Evolutionary conservation across 2,797 vertebrate species (phyloP), one percentile per base, ranked within the genome.

Genomic region (Gadopsis marmoratus): DNA sequence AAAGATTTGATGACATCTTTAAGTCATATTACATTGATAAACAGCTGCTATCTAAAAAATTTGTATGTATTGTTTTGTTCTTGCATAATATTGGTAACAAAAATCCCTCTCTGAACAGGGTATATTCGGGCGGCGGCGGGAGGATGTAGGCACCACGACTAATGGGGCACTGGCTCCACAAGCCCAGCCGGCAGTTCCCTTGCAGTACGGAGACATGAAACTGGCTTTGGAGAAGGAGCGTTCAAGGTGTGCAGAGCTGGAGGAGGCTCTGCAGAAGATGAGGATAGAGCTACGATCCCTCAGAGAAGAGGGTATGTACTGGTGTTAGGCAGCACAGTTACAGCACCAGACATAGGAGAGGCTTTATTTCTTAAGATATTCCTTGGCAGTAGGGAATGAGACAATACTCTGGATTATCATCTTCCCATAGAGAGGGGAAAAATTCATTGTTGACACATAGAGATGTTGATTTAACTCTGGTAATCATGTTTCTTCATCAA

Each of bases 151-250:
- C 82, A 96, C 96, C 89, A 97, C 96, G 47, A 97, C 97, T 89
- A 95, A 95, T 4, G 94, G 93, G 1, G 93, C 93, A 0, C 47
- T 94, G 62, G 71, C 63, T 66, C 86, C 92, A 4, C 93, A 84
- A 66, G 59, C 88, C 54, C 94, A 92, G 71, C 92, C 94, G 0
- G 41, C 93, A 5, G 94, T 98, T 93, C 97, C 98, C 83, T 92
- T 99, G 95, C 98, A 97, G 93, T 99, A 99, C 89, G 95, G 96
- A 86, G 98, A 99, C 93, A 97, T 99, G 96, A 99, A 99, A 93
- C 90, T 96, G 76, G 98, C 98, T 54, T 92, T 99, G 93, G 98
- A 99, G 86, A 98, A 98, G 92, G 98, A 99, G 95, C 97, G 98
- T 70, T 96, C 96, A 14, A 96, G 98, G 78, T 98, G 97, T 77